Evolutionary conservation across 2,113 vertebrate species (phyloP).

Genomic region (Crotalus helleri): DNA sequence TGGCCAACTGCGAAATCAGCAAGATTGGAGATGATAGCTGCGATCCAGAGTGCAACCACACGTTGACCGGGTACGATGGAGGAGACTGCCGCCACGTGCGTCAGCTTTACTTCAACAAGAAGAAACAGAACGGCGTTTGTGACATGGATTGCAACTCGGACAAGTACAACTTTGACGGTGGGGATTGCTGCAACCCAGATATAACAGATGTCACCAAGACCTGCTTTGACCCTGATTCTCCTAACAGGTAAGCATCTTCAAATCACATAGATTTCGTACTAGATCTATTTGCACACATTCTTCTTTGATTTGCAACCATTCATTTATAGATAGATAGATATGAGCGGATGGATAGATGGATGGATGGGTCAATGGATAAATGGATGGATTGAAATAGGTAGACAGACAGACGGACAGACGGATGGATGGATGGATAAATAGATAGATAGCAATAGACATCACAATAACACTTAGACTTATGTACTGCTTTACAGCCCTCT

Average conservation of each 20-base stretch:
- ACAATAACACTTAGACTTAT: too few relatives aligned
- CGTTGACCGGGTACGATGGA: slow-evolving; percentile 86
- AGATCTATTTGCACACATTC: neutral
- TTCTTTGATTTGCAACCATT: neutral
- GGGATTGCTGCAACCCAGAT: slow-evolving; percentile 93
- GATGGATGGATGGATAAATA: too few relatives aligned
- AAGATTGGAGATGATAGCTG: slow-evolving; percentile 90
- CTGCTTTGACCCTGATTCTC: slow-evolving; percentile 92
- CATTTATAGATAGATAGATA: too few relatives aligned
- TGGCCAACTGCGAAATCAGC: slow-evolving; percentile 95
- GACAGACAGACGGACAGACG: too few relatives aligned
- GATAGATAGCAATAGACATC: too few relatives aligned
- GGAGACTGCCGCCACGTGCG: slow-evolving; percentile 85
- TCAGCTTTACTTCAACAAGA: slow-evolving; percentile 73
- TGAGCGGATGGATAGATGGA: too few relatives aligned
- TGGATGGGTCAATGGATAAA: too few relatives aligned
- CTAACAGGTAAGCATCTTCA: slow-evolving; percentile 83
- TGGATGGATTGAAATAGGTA: too few relatives aligned
- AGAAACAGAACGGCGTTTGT: slow-evolving; percentile 87
- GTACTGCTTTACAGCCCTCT: too few relatives aligned
- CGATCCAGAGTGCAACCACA: slow-evolving; percentile 94
- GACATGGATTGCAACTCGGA: slow-evolving; percentile 96
- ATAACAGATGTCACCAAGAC: slow-evolving; percentile 98
- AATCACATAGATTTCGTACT: neutral
- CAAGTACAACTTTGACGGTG: slow-evolving; percentile 85